These are phyloP conservation scores for Pterostichus madidus DNA, from an alignment of 2,888 invertebrate species.

Conservation along the genomic window DNA sequence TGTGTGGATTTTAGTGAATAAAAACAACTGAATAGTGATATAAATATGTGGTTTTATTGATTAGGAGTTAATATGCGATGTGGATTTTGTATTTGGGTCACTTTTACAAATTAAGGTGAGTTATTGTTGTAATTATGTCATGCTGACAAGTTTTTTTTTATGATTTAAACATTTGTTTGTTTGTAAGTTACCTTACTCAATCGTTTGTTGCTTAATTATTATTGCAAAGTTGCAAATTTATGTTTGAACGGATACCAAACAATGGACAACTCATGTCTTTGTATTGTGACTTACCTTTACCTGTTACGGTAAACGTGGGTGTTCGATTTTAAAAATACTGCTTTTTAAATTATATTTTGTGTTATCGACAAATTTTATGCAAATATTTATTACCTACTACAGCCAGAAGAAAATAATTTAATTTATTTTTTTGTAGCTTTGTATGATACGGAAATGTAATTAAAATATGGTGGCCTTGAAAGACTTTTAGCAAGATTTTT, in stretches of 20 bases:
- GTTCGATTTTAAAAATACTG: not conserved
- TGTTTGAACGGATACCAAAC: not conserved
- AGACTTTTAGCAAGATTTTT: too few relatives aligned
- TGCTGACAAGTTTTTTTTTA: not conserved
- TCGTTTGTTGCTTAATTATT: not conserved
- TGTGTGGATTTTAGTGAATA: not conserved
- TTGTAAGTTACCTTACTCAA: too few relatives aligned
- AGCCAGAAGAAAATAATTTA: not conserved
- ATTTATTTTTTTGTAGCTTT: not conserved
- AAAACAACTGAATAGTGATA: not conserved
- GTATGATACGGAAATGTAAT: too few relatives aligned
- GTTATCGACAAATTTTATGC: too few relatives aligned
- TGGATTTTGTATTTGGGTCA: constrained; percentile 13
- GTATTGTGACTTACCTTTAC: not conserved
- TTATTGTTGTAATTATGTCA: constrained; percentile 5
- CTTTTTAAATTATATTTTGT: not conserved
- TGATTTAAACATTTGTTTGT: not conserved
- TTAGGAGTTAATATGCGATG: not conserved
- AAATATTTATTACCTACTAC: too few relatives aligned
- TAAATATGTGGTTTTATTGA: not conserved
- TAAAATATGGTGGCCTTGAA: too few relatives aligned
- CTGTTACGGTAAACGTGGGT: constrained; percentile 1
- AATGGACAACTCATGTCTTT: not conserved
- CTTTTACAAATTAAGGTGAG: not conserved
- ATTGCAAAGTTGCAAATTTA: not conserved